Evolutionary conservation across 2,888 invertebrate species (phyloP).

Genomic region (Trissolcus japonicus): DNA sequence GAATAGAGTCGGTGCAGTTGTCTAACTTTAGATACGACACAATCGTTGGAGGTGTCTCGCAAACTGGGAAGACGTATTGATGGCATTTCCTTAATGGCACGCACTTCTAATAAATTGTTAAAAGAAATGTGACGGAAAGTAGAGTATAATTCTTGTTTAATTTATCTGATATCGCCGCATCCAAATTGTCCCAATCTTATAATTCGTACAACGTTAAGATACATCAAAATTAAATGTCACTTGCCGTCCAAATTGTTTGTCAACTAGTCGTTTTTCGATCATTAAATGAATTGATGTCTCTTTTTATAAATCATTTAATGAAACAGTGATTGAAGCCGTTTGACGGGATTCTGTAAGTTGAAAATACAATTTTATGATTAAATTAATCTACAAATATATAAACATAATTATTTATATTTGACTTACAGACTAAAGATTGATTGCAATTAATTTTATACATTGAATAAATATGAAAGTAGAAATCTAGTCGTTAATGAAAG

Average conservation of each 20-base stretch:
- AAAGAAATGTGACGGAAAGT: conserved; percentile 51
- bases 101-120: conserved; percentile 46
- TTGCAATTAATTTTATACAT: neutral
- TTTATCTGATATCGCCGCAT: conserved; percentile 26
- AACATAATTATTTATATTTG: no score
- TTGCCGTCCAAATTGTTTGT: conserved; percentile 21
- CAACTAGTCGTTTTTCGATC: conserved; percentile 17
- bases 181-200: conserved; percentile 33
- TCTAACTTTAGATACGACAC: conserved; percentile 69
- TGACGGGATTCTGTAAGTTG: no score
- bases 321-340: no score
- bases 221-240: conserved; percentile 31
- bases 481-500: neutral
- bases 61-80: conserved; percentile 44
- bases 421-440: no score
- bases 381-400: no score
- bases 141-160: conserved; percentile 40
- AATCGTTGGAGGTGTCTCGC: conserved; percentile 50
- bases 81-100: conserved; percentile 51
- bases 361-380: no score
- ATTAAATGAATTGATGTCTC: conserved; percentile 42
- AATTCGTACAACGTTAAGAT: conserved; percentile 27
- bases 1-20: conserved; percentile 62
- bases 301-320: conserved; percentile 4
- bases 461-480: conserved; percentile 8